Evolutionary conservation across 2,113 vertebrate genomes (phyloP).

Genomic region (Pseudorhombus dupliciocellatus): DNA sequence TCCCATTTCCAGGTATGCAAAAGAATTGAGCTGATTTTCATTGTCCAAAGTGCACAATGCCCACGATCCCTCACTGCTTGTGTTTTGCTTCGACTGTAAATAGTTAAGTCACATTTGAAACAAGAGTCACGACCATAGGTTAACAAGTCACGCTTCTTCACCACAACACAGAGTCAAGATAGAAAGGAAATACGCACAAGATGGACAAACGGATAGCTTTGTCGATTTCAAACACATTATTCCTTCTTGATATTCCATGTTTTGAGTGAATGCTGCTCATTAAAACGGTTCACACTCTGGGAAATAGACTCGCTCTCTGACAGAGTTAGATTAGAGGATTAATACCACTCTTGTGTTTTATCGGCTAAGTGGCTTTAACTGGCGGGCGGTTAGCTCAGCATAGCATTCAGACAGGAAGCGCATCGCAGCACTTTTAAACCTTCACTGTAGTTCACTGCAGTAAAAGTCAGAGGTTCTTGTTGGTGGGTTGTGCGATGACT

Average conservation of each 20-base stretch:
- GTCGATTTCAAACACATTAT: slow-evolving; percentile 9
- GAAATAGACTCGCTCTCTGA: not conserved
- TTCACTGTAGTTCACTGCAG: not conserved
- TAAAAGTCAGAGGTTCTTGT: too few species aligned
- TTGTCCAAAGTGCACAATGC: slow-evolving; percentile 35
- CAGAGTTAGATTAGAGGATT: not conserved
- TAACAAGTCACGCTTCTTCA: slow-evolving; percentile 16
- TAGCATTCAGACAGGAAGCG: not conserved
- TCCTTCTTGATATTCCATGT: not conserved
- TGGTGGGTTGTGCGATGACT: too few species aligned
- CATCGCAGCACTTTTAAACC: not conserved
- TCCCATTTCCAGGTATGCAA: slow-evolving; percentile 20
- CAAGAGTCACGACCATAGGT: slow-evolving; percentile 5
- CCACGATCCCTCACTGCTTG: slow-evolving; percentile 29
- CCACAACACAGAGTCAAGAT: slow-evolving; percentile 42
- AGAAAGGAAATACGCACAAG: slow-evolving; percentile 33
- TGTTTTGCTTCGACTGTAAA: slow-evolving; percentile 17
- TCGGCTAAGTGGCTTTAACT: not conserved
- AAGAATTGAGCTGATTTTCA: slow-evolving; percentile 20
- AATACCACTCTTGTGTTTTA: not conserved
- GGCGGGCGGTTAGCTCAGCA: not conserved
- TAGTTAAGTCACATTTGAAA: slow-evolving; percentile 62
- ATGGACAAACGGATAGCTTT: slow-evolving; percentile 9
- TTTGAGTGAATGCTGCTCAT: slow-evolving; percentile 11
- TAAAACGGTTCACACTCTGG: slow-evolving; percentile 11